Evolutionary conservation across 2,113 vertebrate species (phyloP).

Genomic region (Loxodonta africana): DNA sequence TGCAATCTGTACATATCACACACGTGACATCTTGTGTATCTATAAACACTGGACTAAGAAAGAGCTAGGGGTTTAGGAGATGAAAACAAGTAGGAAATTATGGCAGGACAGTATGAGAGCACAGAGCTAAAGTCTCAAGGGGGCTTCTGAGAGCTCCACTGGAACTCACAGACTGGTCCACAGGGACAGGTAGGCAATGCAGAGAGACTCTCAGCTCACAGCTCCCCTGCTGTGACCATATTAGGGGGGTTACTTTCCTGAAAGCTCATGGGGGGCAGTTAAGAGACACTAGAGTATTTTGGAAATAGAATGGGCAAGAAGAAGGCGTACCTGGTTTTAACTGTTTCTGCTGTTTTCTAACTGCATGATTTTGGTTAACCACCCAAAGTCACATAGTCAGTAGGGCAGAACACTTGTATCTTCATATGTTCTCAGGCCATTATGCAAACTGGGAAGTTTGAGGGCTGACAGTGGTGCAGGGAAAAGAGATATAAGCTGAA

Average conservation of each 20-base stretch:
- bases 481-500: neutral
- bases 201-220: too few species aligned
- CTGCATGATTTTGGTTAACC: neutral
- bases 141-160: neutral
- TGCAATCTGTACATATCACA: neutral
- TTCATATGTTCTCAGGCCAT: neutral
- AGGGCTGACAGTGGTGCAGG: too few species aligned
- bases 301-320: neutral
- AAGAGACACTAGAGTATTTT: neutral
- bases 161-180: neutral
- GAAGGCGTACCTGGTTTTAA: neutral
- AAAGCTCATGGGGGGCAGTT: neutral
- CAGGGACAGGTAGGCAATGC: conserved; percentile 21
- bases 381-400: neutral
- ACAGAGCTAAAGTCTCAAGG: neutral
- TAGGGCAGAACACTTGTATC: neutral
- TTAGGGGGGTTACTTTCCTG: too few species aligned
- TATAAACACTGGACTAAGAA: neutral
- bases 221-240: fast-evolving
- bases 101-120: neutral
- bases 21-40: conserved; percentile 9
- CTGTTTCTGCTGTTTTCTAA: neutral
- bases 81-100: neutral
- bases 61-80: neutral
- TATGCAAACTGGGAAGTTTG: neutral